Percentiles rank a stretch among this genome's conserved stretches.
phyloP scores from a whole-genome alignment of 2,113 vertebrate genomes.

The Orycteropus afer region DNA sequence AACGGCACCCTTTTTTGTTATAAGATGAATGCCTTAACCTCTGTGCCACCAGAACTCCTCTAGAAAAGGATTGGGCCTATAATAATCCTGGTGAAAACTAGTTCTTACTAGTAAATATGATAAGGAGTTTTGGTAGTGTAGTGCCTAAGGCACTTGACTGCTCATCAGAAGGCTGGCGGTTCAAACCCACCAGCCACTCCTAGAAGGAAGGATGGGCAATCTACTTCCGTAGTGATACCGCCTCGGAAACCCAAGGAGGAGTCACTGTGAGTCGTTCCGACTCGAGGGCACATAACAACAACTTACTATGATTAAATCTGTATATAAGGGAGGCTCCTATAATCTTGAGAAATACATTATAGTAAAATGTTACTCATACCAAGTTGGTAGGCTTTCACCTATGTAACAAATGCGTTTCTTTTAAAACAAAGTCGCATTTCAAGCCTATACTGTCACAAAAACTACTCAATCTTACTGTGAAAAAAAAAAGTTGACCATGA shows the following conservation, averaged over 20 bases:
- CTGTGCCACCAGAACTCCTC: no score
- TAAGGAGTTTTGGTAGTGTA: no score
- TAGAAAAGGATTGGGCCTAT: background rate
- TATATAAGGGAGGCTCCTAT: background rate
- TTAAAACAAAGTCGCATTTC: background rate
- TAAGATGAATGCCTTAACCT: no score
- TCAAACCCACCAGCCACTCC: no score
- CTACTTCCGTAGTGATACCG: no score
- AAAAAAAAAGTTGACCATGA: conserved; percentile 37
- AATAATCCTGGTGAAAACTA: background rate
- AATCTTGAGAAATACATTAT: background rate
- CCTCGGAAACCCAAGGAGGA: no score
- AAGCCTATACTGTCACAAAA: background rate
- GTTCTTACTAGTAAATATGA: background rate
- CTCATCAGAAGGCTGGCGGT: no score
- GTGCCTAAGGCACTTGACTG: no score
- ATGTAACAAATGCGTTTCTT: background rate
- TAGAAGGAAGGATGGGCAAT: no score
- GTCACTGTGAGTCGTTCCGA: no score
- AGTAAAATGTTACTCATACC: background rate
- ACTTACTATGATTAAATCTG: background rate
- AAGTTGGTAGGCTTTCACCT: background rate
- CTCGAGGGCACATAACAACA: no score
- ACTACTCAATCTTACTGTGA: background rate
- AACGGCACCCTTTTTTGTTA: no score